Conservation (phyloP, 2,113 vertebrate genomes). For the Danio rerio region GRCz12tu NC_133185.1:9405501-9406000, state of each 20-base stretch:
- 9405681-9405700: not conserved
- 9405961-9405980: not conserved
- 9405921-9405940: not conserved
- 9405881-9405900: constrained; percentile 13
- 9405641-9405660: constrained; percentile 5
- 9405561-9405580: not conserved
- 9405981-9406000: constrained; percentile 13
- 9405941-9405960: not conserved
- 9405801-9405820: not conserved
- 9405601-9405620: constrained; percentile 1
- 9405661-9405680: constrained; percentile 37
- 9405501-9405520: not conserved
- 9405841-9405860: not conserved
- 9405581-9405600: not conserved
- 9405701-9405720: constrained; percentile 52
- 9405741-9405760: constrained; percentile 56
- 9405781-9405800: not conserved
- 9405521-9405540: not conserved
- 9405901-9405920: not conserved
- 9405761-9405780: not conserved
- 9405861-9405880: constrained; percentile 1
- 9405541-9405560: not conserved
- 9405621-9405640: not conserved
- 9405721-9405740: not conserved
- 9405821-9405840: not conserved